These are phyloP conservation scores for Himalopsyche anomala DNA, from an alignment of 2,888 invertebrate genomes.

Conservation along the genomic window DNA sequence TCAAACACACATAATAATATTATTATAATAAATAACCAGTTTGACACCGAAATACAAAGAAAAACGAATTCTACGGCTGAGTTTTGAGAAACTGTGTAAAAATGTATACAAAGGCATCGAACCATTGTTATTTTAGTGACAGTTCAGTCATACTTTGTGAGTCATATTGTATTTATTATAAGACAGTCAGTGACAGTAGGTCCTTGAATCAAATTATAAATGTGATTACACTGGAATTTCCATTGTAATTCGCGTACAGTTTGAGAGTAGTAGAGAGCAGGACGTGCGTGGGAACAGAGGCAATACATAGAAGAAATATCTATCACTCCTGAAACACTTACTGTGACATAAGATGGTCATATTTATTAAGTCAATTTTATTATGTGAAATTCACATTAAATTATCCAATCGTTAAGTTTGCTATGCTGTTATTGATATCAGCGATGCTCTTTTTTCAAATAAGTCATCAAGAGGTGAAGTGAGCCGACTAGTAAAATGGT, in stretches of 20 bases:
- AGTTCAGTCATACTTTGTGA: slow-evolving; percentile 51
- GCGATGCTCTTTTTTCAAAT: no score
- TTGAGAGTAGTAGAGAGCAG: slow-evolving; percentile 33
- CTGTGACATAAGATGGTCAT: background rate
- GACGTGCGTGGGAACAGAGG: slow-evolving; percentile 49
- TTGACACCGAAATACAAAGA: background rate
- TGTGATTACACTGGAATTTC: slow-evolving; percentile 53
- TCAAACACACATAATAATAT: no score
- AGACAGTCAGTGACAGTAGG: slow-evolving; percentile 41
- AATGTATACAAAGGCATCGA: slow-evolving; percentile 47
- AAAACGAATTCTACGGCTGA: background rate
- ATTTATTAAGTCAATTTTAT: no score
- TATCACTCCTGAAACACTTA: background rate
- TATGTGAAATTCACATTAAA: no score
- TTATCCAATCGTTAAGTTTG: no score
- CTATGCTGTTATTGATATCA: no score
- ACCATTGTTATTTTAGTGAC: slow-evolving; percentile 43
- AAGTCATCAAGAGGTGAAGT: no score
- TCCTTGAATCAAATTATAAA: slow-evolving; percentile 56
- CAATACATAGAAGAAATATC: background rate
- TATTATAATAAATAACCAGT: background rate
- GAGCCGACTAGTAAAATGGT: no score
- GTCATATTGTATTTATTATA: slow-evolving; percentile 37
- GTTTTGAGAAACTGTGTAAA: background rate
- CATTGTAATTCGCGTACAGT: slow-evolving; percentile 32